Evolutionary conservation across 2,888 invertebrate genomes (phyloP).

Genomic region (Eumacrocentrus americanus): DNA sequence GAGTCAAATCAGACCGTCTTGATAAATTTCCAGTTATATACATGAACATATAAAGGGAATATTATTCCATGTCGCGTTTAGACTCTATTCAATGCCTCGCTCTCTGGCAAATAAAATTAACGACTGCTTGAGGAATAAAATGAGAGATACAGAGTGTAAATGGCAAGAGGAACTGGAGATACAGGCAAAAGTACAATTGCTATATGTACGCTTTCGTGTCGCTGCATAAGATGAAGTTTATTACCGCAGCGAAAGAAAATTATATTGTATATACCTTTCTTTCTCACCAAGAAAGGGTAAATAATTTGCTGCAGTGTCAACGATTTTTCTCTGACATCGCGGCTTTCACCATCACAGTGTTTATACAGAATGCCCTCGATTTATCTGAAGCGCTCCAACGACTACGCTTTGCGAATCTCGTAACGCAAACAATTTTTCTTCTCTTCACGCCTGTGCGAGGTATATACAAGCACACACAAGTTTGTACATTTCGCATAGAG

Average conservation of each 20-base stretch:
- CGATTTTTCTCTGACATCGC: not conserved
- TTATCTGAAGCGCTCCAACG: not conserved
- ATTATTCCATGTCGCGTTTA: not conserved
- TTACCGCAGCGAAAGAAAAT: not conserved
- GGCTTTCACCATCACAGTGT: not conserved
- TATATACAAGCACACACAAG: not conserved
- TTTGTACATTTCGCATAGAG: not conserved
- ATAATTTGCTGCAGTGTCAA: not conserved
- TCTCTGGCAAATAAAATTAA: not conserved
- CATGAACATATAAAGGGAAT: too few species aligned
- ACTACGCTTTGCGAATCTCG: conserved; percentile 14
- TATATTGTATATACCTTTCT: not conserved
- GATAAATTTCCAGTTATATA: not conserved
- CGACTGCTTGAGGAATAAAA: not conserved
- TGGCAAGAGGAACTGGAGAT: too few species aligned
- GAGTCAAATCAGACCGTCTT: too few species aligned
- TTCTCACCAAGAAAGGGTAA: not conserved
- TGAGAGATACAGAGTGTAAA: not conserved
- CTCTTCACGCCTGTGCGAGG: not conserved
- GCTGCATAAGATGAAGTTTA: not conserved
- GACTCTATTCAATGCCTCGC: not conserved
- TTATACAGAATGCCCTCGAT: not conserved
- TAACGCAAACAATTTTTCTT: conserved; percentile 18
- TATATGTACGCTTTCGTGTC: not conserved
- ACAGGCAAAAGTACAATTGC: not conserved